Percentiles rank a stretch among this genome's conserved stretches.
Evolutionary conservation across 1,140 invertebrate species (phyloP).

Genomic region (Eupristina koningsbergeri): DNA sequence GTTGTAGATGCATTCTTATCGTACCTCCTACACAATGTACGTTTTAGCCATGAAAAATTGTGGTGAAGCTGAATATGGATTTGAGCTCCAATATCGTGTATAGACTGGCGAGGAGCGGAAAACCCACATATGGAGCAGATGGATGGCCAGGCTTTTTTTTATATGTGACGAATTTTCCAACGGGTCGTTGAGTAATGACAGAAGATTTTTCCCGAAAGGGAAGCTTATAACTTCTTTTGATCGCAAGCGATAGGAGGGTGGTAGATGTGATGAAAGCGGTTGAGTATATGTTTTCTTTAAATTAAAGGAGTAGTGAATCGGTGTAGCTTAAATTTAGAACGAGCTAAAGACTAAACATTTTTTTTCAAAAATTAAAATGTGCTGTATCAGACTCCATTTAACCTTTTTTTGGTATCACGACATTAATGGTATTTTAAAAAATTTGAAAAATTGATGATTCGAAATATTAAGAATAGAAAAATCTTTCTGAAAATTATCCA

Average conservation of each 20-base stretch:
- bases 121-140: neutral
- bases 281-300: neutral
- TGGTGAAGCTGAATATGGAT: no score
- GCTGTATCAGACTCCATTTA: no score
- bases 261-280: neutral
- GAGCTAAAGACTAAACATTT: neutral
- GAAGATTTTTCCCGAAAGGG: neutral
- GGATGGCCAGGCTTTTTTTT: neutral
- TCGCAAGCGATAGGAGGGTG: neutral
- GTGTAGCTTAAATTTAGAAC: neutral
- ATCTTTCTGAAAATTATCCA: no score
- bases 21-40: neutral
- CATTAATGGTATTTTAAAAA: no score
- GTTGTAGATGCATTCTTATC: neutral
- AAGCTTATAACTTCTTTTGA: neutral
- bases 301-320: neutral
- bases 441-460: no score
- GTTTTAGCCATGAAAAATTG: conserved; percentile 1
- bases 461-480: no score
- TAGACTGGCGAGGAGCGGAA: neutral
- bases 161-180: neutral
- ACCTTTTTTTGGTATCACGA: no score
- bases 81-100: conserved; percentile 18
- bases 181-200: neutral
- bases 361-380: neutral